Conservation (phyloP, 2,797 vertebrate species). For the Poecilia velifera region DNA sequence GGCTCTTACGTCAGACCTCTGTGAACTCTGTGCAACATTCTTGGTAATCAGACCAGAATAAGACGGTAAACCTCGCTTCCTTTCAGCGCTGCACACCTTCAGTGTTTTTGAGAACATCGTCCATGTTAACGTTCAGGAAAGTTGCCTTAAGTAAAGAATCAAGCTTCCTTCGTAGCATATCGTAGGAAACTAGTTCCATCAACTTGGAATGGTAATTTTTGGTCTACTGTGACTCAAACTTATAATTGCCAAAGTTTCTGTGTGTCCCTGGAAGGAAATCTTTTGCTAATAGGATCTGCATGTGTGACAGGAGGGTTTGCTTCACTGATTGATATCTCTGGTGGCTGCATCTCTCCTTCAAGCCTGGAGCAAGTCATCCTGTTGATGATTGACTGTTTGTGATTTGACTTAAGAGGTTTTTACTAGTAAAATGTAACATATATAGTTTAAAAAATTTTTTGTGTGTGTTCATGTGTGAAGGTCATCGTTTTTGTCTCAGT, state of each 20-base stretch:
- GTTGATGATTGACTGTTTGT: not conserved
- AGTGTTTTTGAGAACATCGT: not conserved
- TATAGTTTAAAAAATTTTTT: not conserved
- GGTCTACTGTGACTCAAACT: not conserved
- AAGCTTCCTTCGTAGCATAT: not conserved
- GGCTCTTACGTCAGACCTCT: conserved; percentile 14
- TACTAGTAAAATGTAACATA: not conserved
- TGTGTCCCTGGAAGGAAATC: not conserved
- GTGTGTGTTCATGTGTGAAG: not conserved
- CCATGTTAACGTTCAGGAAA: not conserved
- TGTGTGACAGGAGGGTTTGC: not conserved
- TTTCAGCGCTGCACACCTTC: conserved; percentile 29
- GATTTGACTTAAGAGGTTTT: not conserved
- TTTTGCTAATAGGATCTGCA: not conserved
- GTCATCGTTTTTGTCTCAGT: not conserved
- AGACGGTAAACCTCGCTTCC: not conserved
- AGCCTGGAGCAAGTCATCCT: not conserved
- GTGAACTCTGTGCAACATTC: not conserved
- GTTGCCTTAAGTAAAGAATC: not conserved
- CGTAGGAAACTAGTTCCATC: not conserved
- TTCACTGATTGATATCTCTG: not conserved
- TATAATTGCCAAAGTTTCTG: not conserved
- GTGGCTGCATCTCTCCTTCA: not conserved
- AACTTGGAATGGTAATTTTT: not conserved
- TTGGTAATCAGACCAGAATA: not conserved